phyloP scores from a whole-genome alignment of 2,113 vertebrate species.

The Drymodes brunneopygia region DNA sequence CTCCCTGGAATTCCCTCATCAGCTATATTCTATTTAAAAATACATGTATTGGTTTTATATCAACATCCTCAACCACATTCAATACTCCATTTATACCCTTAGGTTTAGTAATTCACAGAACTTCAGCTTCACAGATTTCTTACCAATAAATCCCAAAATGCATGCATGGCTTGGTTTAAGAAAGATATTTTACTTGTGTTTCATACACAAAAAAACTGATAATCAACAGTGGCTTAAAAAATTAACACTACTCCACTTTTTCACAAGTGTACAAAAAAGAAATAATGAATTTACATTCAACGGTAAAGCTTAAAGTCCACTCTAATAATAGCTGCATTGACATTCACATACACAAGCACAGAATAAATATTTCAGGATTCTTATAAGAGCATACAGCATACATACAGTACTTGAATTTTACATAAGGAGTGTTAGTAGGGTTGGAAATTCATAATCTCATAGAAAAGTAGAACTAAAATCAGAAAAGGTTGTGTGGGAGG shows the following conservation, averaged over 20 bases:
- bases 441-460: slow-evolving; percentile 71
- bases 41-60: slow-evolving; percentile 35
- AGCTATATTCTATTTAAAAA: slow-evolving; percentile 15
- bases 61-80: not conserved
- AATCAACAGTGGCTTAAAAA: slow-evolving; percentile 76
- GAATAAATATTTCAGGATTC: slow-evolving; percentile 80
- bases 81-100: slow-evolving; percentile 38
- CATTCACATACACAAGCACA: slow-evolving; percentile 86
- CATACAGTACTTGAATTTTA: slow-evolving; percentile 79
- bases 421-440: slow-evolving; percentile 73
- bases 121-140: slow-evolving; percentile 53
- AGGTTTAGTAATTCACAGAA: slow-evolving; percentile 43
- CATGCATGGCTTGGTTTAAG: slow-evolving; percentile 78
- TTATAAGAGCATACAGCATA: slow-evolving; percentile 84
- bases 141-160: slow-evolving; percentile 75
- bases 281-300: slow-evolving; percentile 83
- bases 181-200: slow-evolving; percentile 84
- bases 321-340: slow-evolving; percentile 80
- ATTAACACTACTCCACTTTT: slow-evolving; percentile 80
- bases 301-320: slow-evolving; percentile 80
- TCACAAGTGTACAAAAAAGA: slow-evolving; percentile 82
- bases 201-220: slow-evolving; percentile 76
- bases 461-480: slow-evolving; percentile 74
- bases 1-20: slow-evolving; percentile 24
- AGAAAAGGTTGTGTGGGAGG: slow-evolving; percentile 63